Evolutionary conservation across 2,888 invertebrate species (phyloP).

Genomic region (Campaea margaritaria): DNA sequence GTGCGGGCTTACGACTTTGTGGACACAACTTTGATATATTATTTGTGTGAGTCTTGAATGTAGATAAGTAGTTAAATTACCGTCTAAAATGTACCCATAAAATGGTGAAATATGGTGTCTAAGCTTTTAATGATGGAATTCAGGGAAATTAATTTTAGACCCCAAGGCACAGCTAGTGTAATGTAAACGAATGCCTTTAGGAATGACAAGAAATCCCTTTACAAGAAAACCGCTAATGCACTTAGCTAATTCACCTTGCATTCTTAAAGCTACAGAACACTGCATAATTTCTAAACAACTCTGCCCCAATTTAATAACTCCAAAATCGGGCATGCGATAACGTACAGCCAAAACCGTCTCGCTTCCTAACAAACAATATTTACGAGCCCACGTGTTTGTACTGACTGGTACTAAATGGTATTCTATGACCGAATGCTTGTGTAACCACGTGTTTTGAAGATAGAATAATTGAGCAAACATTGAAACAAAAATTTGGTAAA

Average conservation of each 20-base stretch:
- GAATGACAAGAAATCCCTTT: constrained; percentile 14
- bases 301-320: constrained; percentile 39
- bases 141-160: too few relatives aligned
- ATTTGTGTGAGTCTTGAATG: constrained; percentile 16
- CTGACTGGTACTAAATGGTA: constrained; percentile 4
- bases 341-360: constrained; percentile 35
- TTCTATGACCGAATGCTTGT: constrained; percentile 2
- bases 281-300: constrained; percentile 30
- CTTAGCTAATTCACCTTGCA: constrained; percentile 11
- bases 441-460: not conserved
- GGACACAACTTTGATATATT: constrained; percentile 40
- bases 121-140: too few relatives aligned
- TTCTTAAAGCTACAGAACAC: constrained; percentile 6
- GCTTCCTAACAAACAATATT: constrained; percentile 43
- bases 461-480: too few relatives aligned
- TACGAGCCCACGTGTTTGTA: constrained; percentile 30
- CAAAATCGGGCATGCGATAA: constrained; percentile 44
- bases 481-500: too few relatives aligned
- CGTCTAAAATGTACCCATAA: too few relatives aligned
- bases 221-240: constrained; percentile 18
- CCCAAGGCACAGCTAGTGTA: too few relatives aligned
- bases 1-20: constrained; percentile 20
- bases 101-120: too few relatives aligned
- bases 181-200: not conserved
- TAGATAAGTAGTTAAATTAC: too few relatives aligned